Percentiles rank a stretch among this genome's conserved stretches.
Evolutionary conservation across 2,797 vertebrate genomes (phyloP).

Genomic region (Pseudochromis fuscus): DNA sequence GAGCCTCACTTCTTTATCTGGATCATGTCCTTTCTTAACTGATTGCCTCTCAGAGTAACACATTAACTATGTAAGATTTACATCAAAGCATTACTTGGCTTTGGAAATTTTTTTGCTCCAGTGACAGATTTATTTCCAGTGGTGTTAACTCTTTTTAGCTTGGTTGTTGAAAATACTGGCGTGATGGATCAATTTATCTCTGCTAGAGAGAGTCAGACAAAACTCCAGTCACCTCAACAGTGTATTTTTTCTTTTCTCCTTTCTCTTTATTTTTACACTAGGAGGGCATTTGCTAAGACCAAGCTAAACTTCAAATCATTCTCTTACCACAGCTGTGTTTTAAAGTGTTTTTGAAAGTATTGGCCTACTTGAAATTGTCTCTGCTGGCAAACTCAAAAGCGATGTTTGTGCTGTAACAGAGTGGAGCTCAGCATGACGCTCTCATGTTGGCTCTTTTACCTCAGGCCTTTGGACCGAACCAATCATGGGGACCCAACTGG

Average conservation of each 20-base stretch:
- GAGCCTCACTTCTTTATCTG: background rate
- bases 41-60: slow-evolving; percentile 29
- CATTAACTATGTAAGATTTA: slow-evolving; percentile 51
- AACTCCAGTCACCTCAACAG: slow-evolving; percentile 28
- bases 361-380: slow-evolving; percentile 36
- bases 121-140: slow-evolving; percentile 57
- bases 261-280: slow-evolving; percentile 50
- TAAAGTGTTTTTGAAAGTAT: slow-evolving; percentile 34
- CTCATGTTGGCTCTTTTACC: slow-evolving; percentile 7
- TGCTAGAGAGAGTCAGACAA: slow-evolving; percentile 45
- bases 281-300: slow-evolving; percentile 36
- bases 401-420: slow-evolving; percentile 12
- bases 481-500: slow-evolving; percentile 29
- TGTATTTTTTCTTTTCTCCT: too few relatives aligned
- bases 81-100: slow-evolving; percentile 42
- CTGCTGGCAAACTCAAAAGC: slow-evolving; percentile 31
- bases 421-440: background rate
- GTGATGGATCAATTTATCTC: slow-evolving; percentile 56
- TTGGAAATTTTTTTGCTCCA: slow-evolving; percentile 39
- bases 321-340: slow-evolving; percentile 24
- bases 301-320: slow-evolving; percentile 46
- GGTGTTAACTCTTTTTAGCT: slow-evolving; percentile 55
- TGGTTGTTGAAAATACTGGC: slow-evolving; percentile 60
- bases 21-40: background rate
- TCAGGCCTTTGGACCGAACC: slow-evolving; percentile 31